phyloP scores from a whole-genome alignment of 2,113 vertebrate genomes.

The Oophaga pumilio region DNA sequence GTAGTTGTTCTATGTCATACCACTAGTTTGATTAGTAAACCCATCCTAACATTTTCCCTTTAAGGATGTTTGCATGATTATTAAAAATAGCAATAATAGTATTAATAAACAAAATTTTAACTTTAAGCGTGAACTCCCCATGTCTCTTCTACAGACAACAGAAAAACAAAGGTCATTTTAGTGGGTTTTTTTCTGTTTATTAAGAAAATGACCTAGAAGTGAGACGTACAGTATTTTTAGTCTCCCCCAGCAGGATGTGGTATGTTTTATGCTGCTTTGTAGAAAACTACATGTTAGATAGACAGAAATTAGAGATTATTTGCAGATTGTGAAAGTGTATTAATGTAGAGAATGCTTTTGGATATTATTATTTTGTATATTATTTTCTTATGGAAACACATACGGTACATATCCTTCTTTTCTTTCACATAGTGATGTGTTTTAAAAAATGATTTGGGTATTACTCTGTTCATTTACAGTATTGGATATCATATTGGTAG shows the following conservation, averaged over 20 bases:
- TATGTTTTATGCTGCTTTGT: neutral
- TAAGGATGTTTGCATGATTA: neutral
- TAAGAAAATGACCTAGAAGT: slow-evolving; percentile 29
- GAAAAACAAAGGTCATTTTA: slow-evolving; percentile 8
- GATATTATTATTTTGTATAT: neutral
- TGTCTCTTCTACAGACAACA: neutral
- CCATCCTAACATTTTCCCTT: neutral
- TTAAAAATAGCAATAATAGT: neutral
- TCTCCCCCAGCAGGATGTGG: slow-evolving; percentile 43
- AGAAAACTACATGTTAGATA: neutral
- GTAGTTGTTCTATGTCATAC: too few species aligned
- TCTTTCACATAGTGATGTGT: too few species aligned
- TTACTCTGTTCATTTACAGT: too few species aligned
- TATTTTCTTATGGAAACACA: too few species aligned
- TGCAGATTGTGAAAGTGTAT: neutral
- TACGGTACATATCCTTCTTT: too few species aligned
- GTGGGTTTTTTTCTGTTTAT: slow-evolving; percentile 31
- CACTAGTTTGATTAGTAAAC: too few species aligned
- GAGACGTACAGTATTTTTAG: slow-evolving; percentile 34
- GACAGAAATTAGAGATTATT: slow-evolving; percentile 11
- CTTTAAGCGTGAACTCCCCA: neutral
- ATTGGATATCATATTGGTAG: too few species aligned
- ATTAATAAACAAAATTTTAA: neutral
- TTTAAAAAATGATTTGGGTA: too few species aligned
- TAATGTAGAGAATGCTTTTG: neutral